These are phyloP conservation scores for Gavia stellata DNA, from an alignment of 2,113 vertebrate genomes.

Conservation along the genomic window DNA sequence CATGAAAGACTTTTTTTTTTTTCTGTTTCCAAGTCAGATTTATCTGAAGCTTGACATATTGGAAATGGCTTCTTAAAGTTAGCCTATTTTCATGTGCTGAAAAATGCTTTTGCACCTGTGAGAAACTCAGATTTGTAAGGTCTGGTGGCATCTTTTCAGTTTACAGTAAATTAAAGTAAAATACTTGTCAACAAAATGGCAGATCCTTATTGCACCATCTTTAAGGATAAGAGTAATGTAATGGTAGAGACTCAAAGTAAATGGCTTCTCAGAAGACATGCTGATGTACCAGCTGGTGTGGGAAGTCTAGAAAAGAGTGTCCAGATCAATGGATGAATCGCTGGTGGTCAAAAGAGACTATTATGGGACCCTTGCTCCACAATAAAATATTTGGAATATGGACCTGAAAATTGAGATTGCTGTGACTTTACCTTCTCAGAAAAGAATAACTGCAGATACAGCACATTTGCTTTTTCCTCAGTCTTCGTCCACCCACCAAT, in stretches of 20 bases:
- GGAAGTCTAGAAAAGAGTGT: background rate
- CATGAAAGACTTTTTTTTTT: background rate
- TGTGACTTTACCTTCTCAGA: background rate
- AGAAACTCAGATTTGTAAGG: background rate
- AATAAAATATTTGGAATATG: background rate
- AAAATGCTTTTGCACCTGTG: background rate
- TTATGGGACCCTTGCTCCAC: background rate
- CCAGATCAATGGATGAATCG: rapidly evolving
- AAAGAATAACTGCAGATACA: background rate
- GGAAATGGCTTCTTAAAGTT: background rate
- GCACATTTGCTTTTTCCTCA: background rate
- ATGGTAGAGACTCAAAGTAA: background rate
- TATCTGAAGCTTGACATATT: background rate
- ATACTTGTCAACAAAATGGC: background rate
- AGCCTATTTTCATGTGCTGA: background rate
- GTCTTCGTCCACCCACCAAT: background rate
- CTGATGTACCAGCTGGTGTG: background rate
- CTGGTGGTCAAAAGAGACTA: background rate
- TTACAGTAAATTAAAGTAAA: background rate
- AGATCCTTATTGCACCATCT: background rate
- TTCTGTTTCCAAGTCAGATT: background rate
- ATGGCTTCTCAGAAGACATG: background rate
- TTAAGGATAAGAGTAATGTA: background rate
- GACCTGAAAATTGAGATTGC: background rate
- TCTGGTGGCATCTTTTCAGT: background rate